A percentile compares a stretch with the other conserved stretches of the same genome.
Evolutionary conservation across 2,797 vertebrate species (phyloP).

Genomic region (Anomalospiza imberbis): DNA sequence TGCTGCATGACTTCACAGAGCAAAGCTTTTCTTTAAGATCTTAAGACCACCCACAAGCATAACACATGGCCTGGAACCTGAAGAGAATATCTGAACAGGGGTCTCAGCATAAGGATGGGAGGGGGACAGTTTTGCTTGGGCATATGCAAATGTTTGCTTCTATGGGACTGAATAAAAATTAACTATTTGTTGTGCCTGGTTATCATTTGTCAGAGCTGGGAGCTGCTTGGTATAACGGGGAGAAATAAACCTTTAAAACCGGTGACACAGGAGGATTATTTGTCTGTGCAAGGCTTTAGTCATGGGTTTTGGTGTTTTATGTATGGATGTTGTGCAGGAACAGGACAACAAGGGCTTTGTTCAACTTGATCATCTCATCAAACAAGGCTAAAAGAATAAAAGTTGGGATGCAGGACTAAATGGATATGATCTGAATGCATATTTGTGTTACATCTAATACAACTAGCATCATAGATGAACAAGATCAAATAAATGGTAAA

Average conservation of each 20-base stretch:
- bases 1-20: constrained; percentile 61
- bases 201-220: neutral
- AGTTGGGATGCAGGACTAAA: constrained; percentile 77
- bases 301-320: constrained; percentile 49
- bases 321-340: constrained; percentile 49
- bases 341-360: constrained; percentile 73
- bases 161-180: constrained; percentile 43
- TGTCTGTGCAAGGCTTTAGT: constrained; percentile 38
- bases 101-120: constrained; percentile 44
- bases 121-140: constrained; percentile 22
- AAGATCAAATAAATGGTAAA: constrained; percentile 91
- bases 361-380: constrained; percentile 77
- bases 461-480: constrained; percentile 86
- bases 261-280: constrained; percentile 18
- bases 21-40: constrained; percentile 65
- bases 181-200: constrained; percentile 55
- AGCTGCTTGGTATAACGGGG: neutral
- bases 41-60: constrained; percentile 70
- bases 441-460: constrained; percentile 81
- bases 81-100: constrained; percentile 64
- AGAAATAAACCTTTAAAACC: constrained; percentile 44
- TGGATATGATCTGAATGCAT: constrained; percentile 83
- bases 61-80: constrained; percentile 69
- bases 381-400: constrained; percentile 75
- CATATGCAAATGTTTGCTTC: constrained; percentile 60